These are phyloP conservation scores for Halocynthia roretzi DNA, from an alignment of 23 tunicate species.

Conservation along the genomic window DNA sequence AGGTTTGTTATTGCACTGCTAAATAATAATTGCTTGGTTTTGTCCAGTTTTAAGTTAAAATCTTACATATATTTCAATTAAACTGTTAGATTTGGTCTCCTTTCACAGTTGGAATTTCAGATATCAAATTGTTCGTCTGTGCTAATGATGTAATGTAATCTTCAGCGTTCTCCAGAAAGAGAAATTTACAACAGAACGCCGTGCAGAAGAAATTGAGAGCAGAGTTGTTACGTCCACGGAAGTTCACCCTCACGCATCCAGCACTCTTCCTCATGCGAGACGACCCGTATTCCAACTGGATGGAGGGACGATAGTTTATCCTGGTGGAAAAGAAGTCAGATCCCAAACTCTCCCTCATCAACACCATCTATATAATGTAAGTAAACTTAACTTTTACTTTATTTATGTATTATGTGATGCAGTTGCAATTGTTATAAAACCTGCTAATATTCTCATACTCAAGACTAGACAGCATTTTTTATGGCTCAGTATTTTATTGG, in stretches of 20 bases:
- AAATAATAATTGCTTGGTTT: background rate
- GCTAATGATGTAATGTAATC: background rate
- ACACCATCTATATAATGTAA: conserved; percentile 9
- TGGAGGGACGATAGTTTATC: conserved; percentile 72
- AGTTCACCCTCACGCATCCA: background rate
- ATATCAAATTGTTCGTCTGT: too few relatives aligned
- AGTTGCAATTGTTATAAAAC: too few relatives aligned
- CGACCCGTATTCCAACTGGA: conserved; percentile 77
- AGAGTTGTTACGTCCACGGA: conserved; percentile 22
- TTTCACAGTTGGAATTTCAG: background rate
- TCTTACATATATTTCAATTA: background rate
- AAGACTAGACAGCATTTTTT: too few relatives aligned
- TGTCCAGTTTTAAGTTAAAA: background rate
- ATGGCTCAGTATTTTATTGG: too few relatives aligned
- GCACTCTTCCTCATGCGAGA: conserved; percentile 22
- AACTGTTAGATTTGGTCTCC: background rate
- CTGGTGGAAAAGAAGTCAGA: conserved; percentile 41
- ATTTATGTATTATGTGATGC: too few relatives aligned
- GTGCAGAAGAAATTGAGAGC: conserved; percentile 50
- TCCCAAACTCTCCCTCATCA: conserved; percentile 22
- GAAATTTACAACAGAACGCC: conserved; percentile 34
- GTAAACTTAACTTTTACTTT: background rate
- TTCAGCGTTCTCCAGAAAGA: conserved; percentile 68
- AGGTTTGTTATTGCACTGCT: conserved; percentile 21
- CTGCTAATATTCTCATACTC: too few relatives aligned